A percentile compares a stretch with the other conserved stretches of the same genome.
These are phyloP conservation scores for Periplaneta americana DNA, from an alignment of 1,140 invertebrate genomes.

Conservation along the genomic window DNA sequence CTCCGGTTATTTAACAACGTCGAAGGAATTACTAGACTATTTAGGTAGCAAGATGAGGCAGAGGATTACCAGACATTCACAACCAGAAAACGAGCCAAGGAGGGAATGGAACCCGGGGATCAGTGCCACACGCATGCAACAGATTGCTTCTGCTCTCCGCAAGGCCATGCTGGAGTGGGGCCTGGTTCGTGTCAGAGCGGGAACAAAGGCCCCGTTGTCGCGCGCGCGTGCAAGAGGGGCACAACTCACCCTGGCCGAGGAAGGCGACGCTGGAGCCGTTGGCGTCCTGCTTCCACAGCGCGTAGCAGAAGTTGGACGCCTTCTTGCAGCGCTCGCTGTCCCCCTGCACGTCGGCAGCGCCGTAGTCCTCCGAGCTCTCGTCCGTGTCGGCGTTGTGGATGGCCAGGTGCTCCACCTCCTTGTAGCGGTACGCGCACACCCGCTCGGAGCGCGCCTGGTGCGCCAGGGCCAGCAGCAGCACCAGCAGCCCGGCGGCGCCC, in stretches of 20 bases:
- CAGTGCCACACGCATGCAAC: no score
- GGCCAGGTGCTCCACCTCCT: conserved; percentile 2
- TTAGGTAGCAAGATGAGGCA: no score
- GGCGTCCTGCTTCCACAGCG: conserved; percentile 6
- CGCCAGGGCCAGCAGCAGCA: no score
- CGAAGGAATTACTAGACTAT: neutral
- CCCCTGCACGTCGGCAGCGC: neutral
- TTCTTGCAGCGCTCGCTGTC: neutral
- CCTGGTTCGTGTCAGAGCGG: no score
- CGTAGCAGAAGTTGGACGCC: conserved; percentile 4
- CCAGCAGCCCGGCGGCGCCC: no score
- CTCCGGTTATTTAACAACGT: neutral
- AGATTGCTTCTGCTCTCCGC: no score
- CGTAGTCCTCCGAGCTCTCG: conserved; percentile 1
- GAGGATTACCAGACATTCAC: no score
- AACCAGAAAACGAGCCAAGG: no score
- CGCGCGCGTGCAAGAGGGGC: neutral
- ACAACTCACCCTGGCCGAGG: conserved; percentile 3
- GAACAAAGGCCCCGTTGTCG: neutral
- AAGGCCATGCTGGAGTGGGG: no score
- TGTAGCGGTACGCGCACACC: neutral
- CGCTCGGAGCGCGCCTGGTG: no score
- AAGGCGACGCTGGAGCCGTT: neutral
- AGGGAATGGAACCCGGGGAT: no score
- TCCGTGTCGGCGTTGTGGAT: neutral